Evolutionary conservation across 1,140 invertebrate genomes (phyloP), one percentile per base, ranked within the genome.

Genomic region (Catajapyx aquilonaris): DNA sequence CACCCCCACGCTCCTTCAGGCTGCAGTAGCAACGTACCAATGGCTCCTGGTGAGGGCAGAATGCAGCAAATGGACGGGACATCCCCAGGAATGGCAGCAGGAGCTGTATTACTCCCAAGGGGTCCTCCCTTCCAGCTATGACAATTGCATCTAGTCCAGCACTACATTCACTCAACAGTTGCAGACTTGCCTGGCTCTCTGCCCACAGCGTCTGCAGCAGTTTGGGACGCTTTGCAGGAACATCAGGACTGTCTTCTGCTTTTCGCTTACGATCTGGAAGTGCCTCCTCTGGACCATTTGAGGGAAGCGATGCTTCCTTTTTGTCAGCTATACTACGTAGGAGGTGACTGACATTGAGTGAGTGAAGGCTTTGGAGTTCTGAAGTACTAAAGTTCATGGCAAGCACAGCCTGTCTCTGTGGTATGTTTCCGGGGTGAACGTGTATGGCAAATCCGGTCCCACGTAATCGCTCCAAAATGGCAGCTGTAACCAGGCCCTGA

Each of bases 1-100:
- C 68, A 52, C 73, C 67, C 13, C 62, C 64, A 10, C 60, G 47
- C 18, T 57, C 52, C 53, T 84, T 88, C 10, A 93, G 53, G 42
- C 69, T 63, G 22, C 72, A 55, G 52, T 81, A 93, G 28, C 78
- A 68, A 38, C 87, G 77, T 46, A 81, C 65, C 9, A 93, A 54
- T 2, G 84, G 74, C 61, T 90, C 85, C 45, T 73, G 66, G 51
- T 74, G 70, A 37, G 63, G 61, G 47, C 72, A 76, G 51, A 77
- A 91, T 5, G 94, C 69, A 1, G 85, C 80, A 57, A 95, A 73
- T 13, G 80, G 78, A 47, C 81, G 61, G 0, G 81, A 81, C 2
- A 68, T 65, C 41, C 71, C 71, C 1, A 94, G 49, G 55, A 78
- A 84, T 11, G 64, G 57, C 31, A 88, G 44, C n/a, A 94, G 55